Evolutionary conservation across 2,113 vertebrate genomes (phyloP).

Genomic region (Azemiops feae): DNA sequence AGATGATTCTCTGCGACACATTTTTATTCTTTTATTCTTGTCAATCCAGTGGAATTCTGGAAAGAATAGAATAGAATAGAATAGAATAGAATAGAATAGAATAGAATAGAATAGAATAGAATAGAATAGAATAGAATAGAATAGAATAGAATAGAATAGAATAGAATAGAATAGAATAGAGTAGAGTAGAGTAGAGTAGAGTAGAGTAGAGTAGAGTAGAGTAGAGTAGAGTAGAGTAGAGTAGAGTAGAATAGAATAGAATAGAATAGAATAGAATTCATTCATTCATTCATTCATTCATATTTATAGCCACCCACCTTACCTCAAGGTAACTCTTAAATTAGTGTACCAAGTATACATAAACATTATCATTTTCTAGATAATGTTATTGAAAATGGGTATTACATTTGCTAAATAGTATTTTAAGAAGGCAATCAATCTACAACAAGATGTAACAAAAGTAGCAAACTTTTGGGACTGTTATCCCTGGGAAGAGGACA

Average conservation of each 20-base stretch:
- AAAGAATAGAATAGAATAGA: background rate
- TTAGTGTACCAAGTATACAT: background rate
- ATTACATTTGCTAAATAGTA: slow-evolving; percentile 13
- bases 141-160: too few relatives aligned
- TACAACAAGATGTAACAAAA: slow-evolving; percentile 10
- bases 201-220: too few relatives aligned
- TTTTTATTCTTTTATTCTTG: background rate
- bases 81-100: too few relatives aligned
- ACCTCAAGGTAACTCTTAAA: background rate
- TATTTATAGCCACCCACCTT: background rate
- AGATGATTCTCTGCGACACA: background rate
- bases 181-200: too few relatives aligned
- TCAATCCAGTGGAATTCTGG: background rate
- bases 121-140: too few relatives aligned
- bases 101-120: too few relatives aligned
- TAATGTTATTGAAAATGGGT: slow-evolving; percentile 28
- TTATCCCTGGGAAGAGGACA: background rate
- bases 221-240: too few relatives aligned
- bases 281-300: too few relatives aligned
- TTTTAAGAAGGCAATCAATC: background rate
- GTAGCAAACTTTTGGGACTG: background rate
- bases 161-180: too few relatives aligned
- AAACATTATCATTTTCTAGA: background rate
- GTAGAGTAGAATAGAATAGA: background rate
- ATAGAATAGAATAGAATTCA: too few relatives aligned